Evolutionary conservation across 1,140 invertebrate genomes (phyloP).

Genomic region (Sarcophaga peregrina): DNA sequence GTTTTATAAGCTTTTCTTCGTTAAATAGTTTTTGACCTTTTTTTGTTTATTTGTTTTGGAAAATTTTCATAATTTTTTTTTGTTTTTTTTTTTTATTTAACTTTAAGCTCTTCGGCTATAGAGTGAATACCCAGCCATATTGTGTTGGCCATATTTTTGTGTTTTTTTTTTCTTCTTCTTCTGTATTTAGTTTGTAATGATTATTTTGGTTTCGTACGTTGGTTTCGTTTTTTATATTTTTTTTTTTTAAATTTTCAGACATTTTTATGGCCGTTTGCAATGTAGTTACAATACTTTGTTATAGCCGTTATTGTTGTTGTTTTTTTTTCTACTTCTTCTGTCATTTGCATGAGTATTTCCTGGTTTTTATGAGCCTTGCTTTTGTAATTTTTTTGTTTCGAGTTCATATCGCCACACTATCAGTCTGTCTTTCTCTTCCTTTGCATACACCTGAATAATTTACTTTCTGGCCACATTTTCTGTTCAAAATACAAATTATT

Average conservation of each 20-base stretch:
- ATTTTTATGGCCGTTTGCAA: too few species aligned
- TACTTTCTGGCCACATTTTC: conserved; percentile 10
- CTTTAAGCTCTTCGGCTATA: background rate
- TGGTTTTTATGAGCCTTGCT: conserved; percentile 5
- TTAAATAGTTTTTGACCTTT: conserved; percentile 25
- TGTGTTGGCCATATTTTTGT: background rate
- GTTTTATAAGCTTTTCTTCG: background rate
- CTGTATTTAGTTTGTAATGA: too few species aligned
- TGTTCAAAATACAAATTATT: background rate
- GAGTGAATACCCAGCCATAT: background rate
- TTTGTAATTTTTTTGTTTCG: background rate
- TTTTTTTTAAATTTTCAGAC: too few species aligned
- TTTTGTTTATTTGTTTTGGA: background rate
- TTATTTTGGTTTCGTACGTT: too few species aligned
- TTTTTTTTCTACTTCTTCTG: conserved; percentile 1
- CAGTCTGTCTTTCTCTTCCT: background rate
- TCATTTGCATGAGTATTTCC: conserved; percentile 24
- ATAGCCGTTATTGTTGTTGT: background rate
- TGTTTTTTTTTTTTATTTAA: background rate
- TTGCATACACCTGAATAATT: background rate
- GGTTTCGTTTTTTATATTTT: too few species aligned
- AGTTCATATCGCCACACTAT: background rate
- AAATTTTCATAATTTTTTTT: background rate
- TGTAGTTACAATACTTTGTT: background rate
- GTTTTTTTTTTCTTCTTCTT: too few species aligned